Conservation (phyloP, 2,113 vertebrate genomes). For the Muscicapa adusta region DNA sequence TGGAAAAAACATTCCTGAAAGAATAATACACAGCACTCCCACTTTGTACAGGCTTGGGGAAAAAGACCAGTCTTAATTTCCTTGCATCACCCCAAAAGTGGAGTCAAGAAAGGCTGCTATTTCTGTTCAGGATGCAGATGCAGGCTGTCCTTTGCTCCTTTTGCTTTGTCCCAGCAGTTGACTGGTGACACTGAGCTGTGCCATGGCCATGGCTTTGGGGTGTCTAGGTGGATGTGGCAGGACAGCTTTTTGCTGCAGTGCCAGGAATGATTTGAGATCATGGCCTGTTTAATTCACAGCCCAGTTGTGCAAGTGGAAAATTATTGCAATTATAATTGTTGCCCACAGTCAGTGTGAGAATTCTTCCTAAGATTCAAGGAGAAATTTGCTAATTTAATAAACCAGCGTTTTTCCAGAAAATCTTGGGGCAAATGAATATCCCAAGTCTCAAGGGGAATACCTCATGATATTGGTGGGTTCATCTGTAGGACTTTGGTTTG, state of each 20-base stretch:
- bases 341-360: background rate
- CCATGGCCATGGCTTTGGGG: background rate
- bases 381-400: background rate
- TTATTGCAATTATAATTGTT: background rate
- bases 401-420: background rate
- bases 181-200: background rate
- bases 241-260: background rate
- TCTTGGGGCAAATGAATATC: background rate
- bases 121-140: background rate
- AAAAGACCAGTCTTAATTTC: background rate
- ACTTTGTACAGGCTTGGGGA: background rate
- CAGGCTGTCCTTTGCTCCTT: background rate
- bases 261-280: background rate
- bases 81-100: background rate
- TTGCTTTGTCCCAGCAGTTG: background rate
- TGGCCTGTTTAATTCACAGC: background rate
- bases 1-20: background rate
- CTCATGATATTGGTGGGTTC: background rate
- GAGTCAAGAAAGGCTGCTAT: background rate
- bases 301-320: slow-evolving; percentile 8
- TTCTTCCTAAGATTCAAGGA: background rate
- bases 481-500: background rate
- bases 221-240: background rate
- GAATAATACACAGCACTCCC: background rate
- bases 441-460: background rate